Percentiles rank a stretch among this genome's conserved stretches.
Evolutionary conservation across 2,113 vertebrate genomes (phyloP).

Genomic region (Melanerpes formicivorus): DNA sequence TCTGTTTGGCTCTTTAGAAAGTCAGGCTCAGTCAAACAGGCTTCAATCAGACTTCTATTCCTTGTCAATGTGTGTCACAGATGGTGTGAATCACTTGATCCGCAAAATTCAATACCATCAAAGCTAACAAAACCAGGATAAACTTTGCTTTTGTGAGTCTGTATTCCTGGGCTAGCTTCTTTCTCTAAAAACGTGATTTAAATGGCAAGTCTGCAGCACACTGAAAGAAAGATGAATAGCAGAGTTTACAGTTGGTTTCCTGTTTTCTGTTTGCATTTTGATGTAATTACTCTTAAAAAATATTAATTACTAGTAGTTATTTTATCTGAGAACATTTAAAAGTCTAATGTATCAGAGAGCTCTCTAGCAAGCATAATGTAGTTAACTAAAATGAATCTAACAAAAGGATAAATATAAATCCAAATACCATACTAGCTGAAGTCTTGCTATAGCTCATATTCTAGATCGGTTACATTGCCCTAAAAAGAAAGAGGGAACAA

Average conservation of each 20-base stretch:
- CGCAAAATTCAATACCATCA: neutral
- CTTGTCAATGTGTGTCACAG: neutral
- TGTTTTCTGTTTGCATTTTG: slow-evolving; percentile 44
- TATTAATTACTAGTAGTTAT: slow-evolving; percentile 67
- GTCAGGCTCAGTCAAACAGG: neutral
- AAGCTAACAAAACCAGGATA: neutral
- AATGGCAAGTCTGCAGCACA: neutral
- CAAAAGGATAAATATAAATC: slow-evolving; percentile 38
- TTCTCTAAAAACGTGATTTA: neutral
- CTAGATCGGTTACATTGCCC: neutral
- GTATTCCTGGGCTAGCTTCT: neutral
- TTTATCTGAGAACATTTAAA: slow-evolving; percentile 61
- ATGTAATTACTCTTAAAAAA: slow-evolving; percentile 22
- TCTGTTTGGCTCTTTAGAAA: neutral
- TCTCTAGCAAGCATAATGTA: neutral
- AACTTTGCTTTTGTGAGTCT: neutral
- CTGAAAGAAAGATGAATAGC: neutral
- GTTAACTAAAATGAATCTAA: slow-evolving; percentile 30
- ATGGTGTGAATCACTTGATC: neutral
- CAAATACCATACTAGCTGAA: neutral
- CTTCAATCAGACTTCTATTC: neutral
- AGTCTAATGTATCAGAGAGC: slow-evolving; percentile 16
- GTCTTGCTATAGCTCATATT: neutral
- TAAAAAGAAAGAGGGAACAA: neutral
- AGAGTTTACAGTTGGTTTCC: slow-evolving; percentile 13